phyloP scores from a whole-genome alignment of 2,113 vertebrate genomes.

The Hippopotamus amphibius region DNA sequence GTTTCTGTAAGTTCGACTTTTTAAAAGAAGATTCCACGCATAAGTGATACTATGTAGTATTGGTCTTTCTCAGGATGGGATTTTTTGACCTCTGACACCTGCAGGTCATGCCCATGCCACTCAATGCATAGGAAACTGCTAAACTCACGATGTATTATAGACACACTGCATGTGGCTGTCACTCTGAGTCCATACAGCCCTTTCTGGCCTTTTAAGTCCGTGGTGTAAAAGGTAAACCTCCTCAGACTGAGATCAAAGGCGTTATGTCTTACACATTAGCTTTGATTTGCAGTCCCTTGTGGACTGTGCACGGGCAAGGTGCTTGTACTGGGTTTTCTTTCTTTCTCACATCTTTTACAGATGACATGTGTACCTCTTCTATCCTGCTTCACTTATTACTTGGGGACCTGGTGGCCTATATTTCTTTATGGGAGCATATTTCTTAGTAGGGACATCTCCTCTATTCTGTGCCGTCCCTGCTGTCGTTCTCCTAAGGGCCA shows the following conservation, averaged over 20 bases:
- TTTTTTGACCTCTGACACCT: neutral
- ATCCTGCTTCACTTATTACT: neutral
- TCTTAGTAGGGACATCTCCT: neutral
- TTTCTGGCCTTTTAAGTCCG: neutral
- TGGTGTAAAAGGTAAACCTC: neutral
- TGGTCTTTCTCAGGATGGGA: neutral
- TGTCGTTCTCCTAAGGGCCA: neutral
- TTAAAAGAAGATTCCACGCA: neutral
- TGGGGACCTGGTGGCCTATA: neutral
- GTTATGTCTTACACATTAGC: accelerated
- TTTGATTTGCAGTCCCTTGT: neutral
- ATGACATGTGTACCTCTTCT: neutral
- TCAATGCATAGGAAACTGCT: neutral
- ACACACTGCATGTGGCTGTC: neutral
- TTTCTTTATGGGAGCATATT: neutral
- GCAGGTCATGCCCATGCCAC: neutral
- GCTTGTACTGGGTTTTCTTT: neutral
- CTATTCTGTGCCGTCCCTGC: neutral
- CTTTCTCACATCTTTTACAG: neutral
- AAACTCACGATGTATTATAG: neutral
- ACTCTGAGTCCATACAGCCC: neutral
- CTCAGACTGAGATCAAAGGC: neutral
- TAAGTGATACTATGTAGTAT: neutral
- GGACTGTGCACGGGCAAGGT: neutral
- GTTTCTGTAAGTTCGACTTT: neutral